Base-by-base conservation (phyloP, 1,140 invertebrate genomes). In the Nephila pilipes region DNA sequence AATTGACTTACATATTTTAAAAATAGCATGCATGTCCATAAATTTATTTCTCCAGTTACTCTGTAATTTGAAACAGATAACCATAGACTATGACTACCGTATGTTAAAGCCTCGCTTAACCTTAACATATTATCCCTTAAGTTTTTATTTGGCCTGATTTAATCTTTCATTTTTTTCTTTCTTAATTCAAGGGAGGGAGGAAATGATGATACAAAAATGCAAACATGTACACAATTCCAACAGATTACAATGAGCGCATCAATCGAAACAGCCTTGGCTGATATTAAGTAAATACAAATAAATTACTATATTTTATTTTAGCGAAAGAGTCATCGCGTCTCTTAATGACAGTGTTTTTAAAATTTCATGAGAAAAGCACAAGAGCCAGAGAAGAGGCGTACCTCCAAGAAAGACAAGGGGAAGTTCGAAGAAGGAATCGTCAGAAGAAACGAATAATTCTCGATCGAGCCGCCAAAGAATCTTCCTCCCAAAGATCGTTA, bases 401-500 rank as follows among this genome's bases (percentile, higher is more conserved):
- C 32, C 32, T 75, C 14, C n/a, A 75, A 36, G 46, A 46, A 75
- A 18, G 81, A 29, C 81, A 83, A 83, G 54, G 46, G 81, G 81
- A 83, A 83, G 81, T 83, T 57, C 81, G 12, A 36, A 16, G 25
- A 60, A 88, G 54, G 38, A 88, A 54, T 55, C 54, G 87, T 69
- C 54, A 69, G 22, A 25, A 88, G 65, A 88, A 60, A 60, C 25
- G 87, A 88, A 88, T 69, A 88, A 88, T 65, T 69, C 87, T 65
- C 36, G 32, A 88, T 75, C 63, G 32, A 36, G 46, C 54, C 55
- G 83, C 80, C 80, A 83, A 85, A 57, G 83, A 85, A 85, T 85
- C 83, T 60, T 58, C 57, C 83, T 85, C 57, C 83, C 54, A 22
- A 79, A 90, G 88, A 90, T 90, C 88, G 69, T 90, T 90, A 90